Evolutionary conservation across 2,797 vertebrate genomes (phyloP).

Genomic region (Leptatherina wallacei): DNA sequence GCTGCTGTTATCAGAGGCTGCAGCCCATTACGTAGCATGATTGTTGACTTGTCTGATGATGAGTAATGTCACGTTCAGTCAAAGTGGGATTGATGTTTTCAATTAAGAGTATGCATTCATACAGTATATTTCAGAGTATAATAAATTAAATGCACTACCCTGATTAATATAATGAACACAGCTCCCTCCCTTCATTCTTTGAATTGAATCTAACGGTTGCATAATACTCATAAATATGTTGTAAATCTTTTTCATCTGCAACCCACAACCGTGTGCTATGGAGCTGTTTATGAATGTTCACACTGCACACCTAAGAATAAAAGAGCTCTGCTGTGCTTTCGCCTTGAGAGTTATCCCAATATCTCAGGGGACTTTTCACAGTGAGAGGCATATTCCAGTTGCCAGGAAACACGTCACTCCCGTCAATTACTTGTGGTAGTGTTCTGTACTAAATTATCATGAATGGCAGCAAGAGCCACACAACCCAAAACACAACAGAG

Average conservation of each 20-base stretch:
- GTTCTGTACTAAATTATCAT: constrained; percentile 3
- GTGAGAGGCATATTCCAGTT: constrained; percentile 2
- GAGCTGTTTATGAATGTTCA: neutral
- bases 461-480: neutral
- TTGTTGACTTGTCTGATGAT: constrained; percentile 42
- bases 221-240: neutral
- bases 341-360: neutral
- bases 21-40: constrained; percentile 37
- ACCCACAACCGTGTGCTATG: neutral
- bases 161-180: constrained; percentile 2
- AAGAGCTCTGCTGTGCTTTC: neutral
- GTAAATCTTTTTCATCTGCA: neutral
- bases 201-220: constrained; percentile 15
- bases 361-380: constrained; percentile 4
- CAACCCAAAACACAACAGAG: neutral
- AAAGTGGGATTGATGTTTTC: constrained; percentile 17
- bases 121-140: constrained; percentile 1
- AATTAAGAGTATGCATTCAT: constrained; percentile 15
- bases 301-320: constrained; percentile 4
- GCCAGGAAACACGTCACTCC: neutral
- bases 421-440: neutral
- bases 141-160: constrained; percentile 21
- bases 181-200: constrained; percentile 7
- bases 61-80: constrained; percentile 34
- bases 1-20: constrained; percentile 47